Evolutionary conservation across 2,113 vertebrate species (phyloP).

Genomic region (Leucoraja erinaceus): DNA sequence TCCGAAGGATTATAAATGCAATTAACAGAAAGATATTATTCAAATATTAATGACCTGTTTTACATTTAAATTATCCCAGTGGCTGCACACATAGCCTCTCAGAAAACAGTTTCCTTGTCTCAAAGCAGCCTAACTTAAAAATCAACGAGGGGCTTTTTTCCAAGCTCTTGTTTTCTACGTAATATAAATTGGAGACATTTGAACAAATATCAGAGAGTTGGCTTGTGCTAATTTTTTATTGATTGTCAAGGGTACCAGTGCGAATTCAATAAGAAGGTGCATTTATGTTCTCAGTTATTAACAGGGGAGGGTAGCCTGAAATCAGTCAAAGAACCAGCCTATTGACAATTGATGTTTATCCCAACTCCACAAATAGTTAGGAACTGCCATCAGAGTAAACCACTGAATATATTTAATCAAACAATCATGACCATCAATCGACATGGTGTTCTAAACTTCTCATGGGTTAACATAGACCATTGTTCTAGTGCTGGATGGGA

Average conservation of each 20-base stretch:
- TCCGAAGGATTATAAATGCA: neutral
- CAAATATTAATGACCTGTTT: neutral
- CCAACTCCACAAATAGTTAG: too few species aligned
- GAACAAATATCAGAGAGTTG: neutral
- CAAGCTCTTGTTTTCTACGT: neutral
- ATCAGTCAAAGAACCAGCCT: neutral
- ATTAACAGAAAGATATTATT: constrained; percentile 6
- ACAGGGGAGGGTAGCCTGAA: neutral
- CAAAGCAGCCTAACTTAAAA: neutral
- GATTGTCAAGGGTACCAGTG: neutral
- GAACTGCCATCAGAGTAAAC: neutral
- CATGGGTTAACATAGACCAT: neutral
- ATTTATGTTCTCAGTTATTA: neutral
- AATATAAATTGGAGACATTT: neutral
- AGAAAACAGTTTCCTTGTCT: neutral
- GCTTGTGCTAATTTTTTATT: neutral
- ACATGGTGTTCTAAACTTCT: neutral
- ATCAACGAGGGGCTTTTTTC: neutral
- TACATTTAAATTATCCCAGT: neutral
- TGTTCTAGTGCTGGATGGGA: neutral
- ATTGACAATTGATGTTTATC: too few species aligned
- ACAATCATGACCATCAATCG: neutral
- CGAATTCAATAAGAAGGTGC: neutral
- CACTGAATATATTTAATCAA: neutral
- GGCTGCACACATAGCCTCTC: neutral